Evolutionary conservation across 2,888 invertebrate species (phyloP).

Genomic region (Lysandra bellargus): DNA sequence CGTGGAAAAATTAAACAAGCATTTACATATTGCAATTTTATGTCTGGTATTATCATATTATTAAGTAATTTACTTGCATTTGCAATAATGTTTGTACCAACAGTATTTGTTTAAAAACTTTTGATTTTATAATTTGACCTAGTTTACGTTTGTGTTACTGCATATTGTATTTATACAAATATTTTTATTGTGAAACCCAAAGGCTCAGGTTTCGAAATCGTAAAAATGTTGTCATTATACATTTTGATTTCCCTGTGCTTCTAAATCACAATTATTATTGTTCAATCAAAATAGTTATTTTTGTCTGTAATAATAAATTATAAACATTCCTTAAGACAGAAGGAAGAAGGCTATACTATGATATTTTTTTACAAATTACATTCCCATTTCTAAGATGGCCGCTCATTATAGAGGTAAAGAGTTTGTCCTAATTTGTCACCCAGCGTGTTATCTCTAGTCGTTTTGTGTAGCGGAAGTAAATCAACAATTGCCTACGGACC

Average conservation of each 20-base stretch:
- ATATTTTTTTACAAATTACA: background rate
- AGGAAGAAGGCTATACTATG: background rate
- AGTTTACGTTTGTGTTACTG: constrained; percentile 9
- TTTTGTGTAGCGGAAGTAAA: constrained; percentile 41
- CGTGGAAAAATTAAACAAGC: background rate
- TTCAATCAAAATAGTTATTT: background rate
- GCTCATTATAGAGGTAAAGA: background rate
- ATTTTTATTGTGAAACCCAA: background rate
- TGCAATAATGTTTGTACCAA: constrained; percentile 18
- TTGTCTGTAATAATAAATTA: background rate
- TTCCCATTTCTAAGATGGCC: background rate
- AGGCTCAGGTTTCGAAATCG: background rate
- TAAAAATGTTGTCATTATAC: background rate
- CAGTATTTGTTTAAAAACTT: constrained; percentile 14
- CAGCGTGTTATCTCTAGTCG: constrained; percentile 34
- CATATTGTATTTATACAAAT: constrained; percentile 12
- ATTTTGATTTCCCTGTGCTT: background rate
- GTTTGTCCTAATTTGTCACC: constrained; percentile 36
- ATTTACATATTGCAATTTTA: background rate
- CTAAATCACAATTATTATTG: background rate
- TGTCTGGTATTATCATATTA: background rate
- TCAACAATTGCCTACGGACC: constrained; percentile 37
- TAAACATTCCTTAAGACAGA: background rate
- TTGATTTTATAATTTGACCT: constrained; percentile 12
- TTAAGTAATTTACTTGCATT: background rate